Percentiles rank a stretch among this genome's conserved stretches.
These are phyloP conservation scores for Tanytarsus gracilentus DNA, from an alignment of 2,888 invertebrate species.

Conservation along the genomic window DNA sequence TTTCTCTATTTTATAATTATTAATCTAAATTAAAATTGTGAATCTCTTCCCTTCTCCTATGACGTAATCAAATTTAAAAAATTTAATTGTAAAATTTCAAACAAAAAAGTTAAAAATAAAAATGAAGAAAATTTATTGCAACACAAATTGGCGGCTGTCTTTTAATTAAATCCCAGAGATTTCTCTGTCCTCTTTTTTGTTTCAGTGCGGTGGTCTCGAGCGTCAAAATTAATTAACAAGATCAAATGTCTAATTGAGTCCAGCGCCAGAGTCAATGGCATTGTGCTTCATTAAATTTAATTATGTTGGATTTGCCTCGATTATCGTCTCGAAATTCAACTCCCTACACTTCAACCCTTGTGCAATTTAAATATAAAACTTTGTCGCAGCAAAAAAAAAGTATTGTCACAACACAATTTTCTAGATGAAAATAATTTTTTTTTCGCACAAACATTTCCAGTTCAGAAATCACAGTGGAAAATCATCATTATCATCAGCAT, in stretches of 20 bases:
- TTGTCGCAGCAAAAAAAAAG: not conserved
- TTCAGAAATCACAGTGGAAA: slow-evolving; percentile 19
- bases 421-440: not conserved
- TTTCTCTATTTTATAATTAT: too few relatives aligned
- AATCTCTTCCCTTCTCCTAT: too few relatives aligned
- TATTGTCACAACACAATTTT: not conserved
- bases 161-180: not conserved
- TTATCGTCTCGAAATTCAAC: slow-evolving; percentile 15
- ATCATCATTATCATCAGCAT: slow-evolving; percentile 11
- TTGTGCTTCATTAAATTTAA: slow-evolving; percentile 16
- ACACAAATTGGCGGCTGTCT: not conserved
- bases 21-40: too few relatives aligned
- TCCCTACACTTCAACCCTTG: not conserved
- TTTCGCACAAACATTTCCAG: not conserved
- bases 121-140: slow-evolving; percentile 21
- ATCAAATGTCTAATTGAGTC: slow-evolving; percentile 13
- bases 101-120: slow-evolving; percentile 2
- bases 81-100: slow-evolving; percentile 18
- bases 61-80: too few relatives aligned
- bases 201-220: not conserved
- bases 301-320: not conserved
- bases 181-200: not conserved
- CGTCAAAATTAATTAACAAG: not conserved
- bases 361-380: not conserved
- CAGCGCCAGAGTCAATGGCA: not conserved